phyloP scores from a whole-genome alignment of 2,113 vertebrate species.

The Calyptommatus sinebrachiatus region DNA sequence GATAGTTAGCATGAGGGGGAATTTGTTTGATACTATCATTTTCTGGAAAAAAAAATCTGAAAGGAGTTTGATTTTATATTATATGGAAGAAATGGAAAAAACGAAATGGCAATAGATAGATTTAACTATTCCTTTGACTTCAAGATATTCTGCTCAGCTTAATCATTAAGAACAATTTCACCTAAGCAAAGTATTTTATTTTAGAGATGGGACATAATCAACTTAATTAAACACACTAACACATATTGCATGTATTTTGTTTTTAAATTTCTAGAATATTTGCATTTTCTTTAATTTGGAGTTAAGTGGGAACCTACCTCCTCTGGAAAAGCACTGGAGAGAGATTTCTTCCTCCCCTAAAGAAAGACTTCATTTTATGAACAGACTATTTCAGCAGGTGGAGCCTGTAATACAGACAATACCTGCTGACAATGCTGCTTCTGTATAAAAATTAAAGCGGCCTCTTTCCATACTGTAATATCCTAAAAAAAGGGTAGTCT shows the following conservation, averaged over 20 bases:
- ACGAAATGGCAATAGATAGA: not conserved
- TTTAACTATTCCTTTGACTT: slow-evolving; percentile 10
- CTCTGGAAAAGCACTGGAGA: not conserved
- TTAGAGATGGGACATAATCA: not conserved
- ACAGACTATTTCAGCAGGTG: too few relatives aligned
- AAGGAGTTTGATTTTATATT: not conserved
- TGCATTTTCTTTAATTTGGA: not conserved
- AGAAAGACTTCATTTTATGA: slow-evolving; percentile 35
- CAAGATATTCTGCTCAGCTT: not conserved
- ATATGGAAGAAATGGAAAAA: not conserved
- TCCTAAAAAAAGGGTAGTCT: not conserved
- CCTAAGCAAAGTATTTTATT: not conserved
- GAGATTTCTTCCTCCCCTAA: slow-evolving; percentile 30
- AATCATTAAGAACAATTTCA: not conserved
- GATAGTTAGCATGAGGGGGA: not conserved
- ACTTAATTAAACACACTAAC: not conserved
- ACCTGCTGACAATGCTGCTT: too few relatives aligned
- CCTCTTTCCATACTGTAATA: too few relatives aligned
- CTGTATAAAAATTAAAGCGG: too few relatives aligned
- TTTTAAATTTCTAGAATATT: slow-evolving; percentile 11
- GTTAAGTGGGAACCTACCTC: not conserved
- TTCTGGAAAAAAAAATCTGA: slow-evolving; percentile 28
- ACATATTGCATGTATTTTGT: slow-evolving; percentile 4
- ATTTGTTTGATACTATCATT: slow-evolving; percentile 24
- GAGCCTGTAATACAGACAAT: too few relatives aligned